A percentile compares a stretch with the other conserved stretches of the same genome.
Evolutionary conservation across 2,113 vertebrate genomes (phyloP).

Genomic region (Rousettus leschenaultii): DNA sequence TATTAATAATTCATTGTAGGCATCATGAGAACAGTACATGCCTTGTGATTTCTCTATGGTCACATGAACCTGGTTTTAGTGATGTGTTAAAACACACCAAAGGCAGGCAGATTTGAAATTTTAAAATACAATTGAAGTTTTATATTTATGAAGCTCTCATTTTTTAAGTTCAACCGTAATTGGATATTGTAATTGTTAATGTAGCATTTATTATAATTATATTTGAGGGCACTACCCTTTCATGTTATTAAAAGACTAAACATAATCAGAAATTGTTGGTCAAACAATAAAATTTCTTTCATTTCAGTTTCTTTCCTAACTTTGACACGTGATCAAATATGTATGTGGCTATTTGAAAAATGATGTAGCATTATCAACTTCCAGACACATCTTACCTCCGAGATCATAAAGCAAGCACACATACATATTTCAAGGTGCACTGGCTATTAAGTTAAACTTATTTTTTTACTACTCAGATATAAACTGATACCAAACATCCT

Average conservation of each 20-base stretch:
- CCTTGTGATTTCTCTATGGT: neutral
- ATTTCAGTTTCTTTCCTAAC: neutral
- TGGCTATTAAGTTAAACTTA: neutral
- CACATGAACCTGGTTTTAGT: neutral
- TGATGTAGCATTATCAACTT: neutral
- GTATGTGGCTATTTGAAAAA: neutral
- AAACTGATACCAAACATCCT: neutral
- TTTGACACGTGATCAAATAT: neutral
- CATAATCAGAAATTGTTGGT: neutral
- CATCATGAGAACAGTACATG: neutral
- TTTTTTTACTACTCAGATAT: neutral
- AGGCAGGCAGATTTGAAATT: neutral
- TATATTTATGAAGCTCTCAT: neutral
- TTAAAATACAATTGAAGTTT: neutral
- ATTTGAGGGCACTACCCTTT: neutral
- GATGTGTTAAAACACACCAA: neutral
- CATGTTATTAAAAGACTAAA: neutral
- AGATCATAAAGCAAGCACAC: neutral
- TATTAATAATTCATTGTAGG: neutral
- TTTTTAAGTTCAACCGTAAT: slow-evolving; percentile 5
- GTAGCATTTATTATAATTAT: slow-evolving; percentile 33
- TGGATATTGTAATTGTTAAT: neutral
- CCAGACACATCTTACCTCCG: neutral
- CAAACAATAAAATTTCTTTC: neutral
- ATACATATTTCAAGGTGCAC: neutral